Percentiles rank a stretch among this genome's conserved stretches.
Evolutionary conservation across 1,140 invertebrate species (phyloP).

Genomic region (Schlechtendalia chinensis): DNA sequence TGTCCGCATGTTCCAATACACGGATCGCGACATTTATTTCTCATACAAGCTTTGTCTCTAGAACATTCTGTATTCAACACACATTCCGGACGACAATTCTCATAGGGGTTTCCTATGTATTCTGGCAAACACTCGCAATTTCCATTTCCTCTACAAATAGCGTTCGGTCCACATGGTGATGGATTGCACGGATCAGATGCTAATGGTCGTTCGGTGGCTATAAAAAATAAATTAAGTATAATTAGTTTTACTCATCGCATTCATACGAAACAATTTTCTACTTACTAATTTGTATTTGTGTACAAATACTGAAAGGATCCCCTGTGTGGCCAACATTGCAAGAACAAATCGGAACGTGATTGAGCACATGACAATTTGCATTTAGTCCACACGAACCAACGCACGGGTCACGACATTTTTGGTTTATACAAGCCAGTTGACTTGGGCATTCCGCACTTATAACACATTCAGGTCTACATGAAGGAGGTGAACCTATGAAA

Average conservation of each 20-base stretch:
- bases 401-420: conserved; percentile 57
- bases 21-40: conserved; percentile 71
- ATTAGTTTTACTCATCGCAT: too few species aligned
- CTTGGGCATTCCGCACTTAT: conserved; percentile 57
- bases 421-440: conserved; percentile 57
- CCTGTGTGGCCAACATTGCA: conserved; percentile 59
- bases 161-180: conserved; percentile 71
- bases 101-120: conserved; percentile 67
- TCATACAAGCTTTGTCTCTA: conserved; percentile 65
- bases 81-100: conserved; percentile 71
- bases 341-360: conserved; percentile 60
- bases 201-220: conserved; percentile 51
- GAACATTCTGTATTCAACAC: conserved; percentile 67
- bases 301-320: conserved; percentile 60
- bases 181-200: conserved; percentile 60
- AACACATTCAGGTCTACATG: conserved; percentile 59
- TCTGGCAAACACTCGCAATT: conserved; percentile 67
- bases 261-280: too few species aligned
- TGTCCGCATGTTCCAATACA: conserved; percentile 73
- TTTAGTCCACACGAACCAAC: conserved; percentile 57
- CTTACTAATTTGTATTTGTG: conserved; percentile 57
- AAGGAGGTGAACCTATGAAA: conserved; percentile 58
- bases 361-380: conserved; percentile 59
- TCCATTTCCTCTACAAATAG: conserved; percentile 59
- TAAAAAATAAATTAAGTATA: conserved; percentile 7